These are phyloP conservation scores for Chiloscyllium punctatum DNA, from an alignment of 2,797 vertebrate species.

Conservation along the genomic window DNA sequence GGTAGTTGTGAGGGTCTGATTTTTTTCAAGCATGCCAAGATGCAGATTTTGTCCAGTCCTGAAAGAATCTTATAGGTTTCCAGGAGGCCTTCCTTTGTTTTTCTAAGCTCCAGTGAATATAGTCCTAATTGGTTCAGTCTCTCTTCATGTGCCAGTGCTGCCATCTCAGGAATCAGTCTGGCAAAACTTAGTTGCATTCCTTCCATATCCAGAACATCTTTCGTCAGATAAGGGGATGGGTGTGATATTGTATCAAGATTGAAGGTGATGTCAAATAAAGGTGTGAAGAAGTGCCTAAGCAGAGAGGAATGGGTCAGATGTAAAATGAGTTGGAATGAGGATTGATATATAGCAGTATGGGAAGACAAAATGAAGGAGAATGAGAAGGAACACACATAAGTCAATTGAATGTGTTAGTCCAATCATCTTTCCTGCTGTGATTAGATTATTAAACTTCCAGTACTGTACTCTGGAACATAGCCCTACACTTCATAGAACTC, in stretches of 20 bases:
- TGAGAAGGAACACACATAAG: background rate
- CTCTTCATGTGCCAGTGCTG: too few species aligned
- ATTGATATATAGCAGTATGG: background rate
- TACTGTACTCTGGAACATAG: background rate
- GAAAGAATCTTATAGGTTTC: too few species aligned
- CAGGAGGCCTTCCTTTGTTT: too few species aligned
- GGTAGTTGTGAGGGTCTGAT: too few species aligned
- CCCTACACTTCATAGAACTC: background rate
- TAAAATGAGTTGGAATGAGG: background rate
- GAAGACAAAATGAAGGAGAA: background rate
- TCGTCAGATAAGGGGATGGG: too few species aligned
- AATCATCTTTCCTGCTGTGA: background rate
- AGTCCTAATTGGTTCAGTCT: too few species aligned
- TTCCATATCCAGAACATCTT: too few species aligned
- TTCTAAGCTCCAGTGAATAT: too few species aligned
- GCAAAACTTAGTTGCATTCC: too few species aligned
- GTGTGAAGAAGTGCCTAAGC: background rate
- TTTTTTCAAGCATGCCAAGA: too few species aligned
- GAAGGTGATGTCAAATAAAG: background rate
- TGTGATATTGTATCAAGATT: background rate
- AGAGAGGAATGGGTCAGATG: background rate
- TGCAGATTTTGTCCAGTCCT: too few species aligned
- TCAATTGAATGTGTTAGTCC: background rate
- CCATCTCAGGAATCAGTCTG: too few species aligned
- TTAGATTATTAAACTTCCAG: background rate